Base-by-base conservation (phyloP, 2,888 invertebrate species). In the Ferrisia virgata region DNA sequence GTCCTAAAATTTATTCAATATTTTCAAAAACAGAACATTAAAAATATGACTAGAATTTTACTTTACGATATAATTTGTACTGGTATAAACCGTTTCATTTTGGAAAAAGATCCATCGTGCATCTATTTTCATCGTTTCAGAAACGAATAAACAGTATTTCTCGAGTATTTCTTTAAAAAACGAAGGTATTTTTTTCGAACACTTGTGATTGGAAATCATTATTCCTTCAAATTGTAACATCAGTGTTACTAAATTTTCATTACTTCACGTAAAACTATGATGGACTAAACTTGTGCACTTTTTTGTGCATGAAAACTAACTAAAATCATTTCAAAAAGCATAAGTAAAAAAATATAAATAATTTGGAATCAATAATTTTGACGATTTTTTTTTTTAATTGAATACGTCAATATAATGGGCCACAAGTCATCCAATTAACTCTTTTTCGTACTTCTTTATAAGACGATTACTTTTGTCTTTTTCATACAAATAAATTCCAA, bases 1-100 rank as follows among this genome's bases (percentile, higher is more conserved):
- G 5, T 36, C 15, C 28, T 76, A 36, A 36, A 76, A 36, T 76
- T 76, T 76, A 76, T 76, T 76, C 5, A 36, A 33, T 15, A 64
- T 15, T 69, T 31, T 33, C 22, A 22, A 53, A 53, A 69, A 69
- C 31, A 36, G 2, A 76, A 76, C 9, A 5, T 36, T 76, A 33
- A 33, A 69, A 76, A 76, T 76, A 76, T 76, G 72, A 76, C 72
- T 76, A 76, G 72, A 76, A 36, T 11, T 76, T 15, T 1, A 76
- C n/a, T n/a, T n/a, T 31, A 36, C n/a, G 18, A 36, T 76, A n/a
- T n/a, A 9, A 22, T 22, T 53, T 18, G 8, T 53, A 53, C 36
- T 76, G 11, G 72, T 25, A 15, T 31, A 25, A 64, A 2, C 8
- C 9, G 4, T 64, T 31, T 28, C 15, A 43, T 28, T 18, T 9